phyloP scores from a whole-genome alignment of 1,140 invertebrate genomes.

The Temnothorax curvispinosus region DNA sequence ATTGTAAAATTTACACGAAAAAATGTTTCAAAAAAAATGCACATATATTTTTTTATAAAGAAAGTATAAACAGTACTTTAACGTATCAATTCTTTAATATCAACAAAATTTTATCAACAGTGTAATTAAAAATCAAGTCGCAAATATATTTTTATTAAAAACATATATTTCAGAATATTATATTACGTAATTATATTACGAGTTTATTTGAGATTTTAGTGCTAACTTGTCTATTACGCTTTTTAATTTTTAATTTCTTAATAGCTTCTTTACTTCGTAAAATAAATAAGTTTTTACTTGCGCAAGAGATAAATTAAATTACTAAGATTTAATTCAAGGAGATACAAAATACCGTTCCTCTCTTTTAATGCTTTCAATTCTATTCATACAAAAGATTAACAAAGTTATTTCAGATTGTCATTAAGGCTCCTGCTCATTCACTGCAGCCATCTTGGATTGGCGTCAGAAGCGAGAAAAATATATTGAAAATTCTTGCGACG shows the following conservation, averaged over 20 bases:
- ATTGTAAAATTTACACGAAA: neutral
- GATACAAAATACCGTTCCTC: neutral
- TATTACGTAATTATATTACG: neutral
- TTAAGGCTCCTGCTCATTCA: too few species aligned
- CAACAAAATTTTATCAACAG: neutral
- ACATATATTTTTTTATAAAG: neutral
- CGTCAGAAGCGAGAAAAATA: too few species aligned
- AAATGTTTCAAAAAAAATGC: neutral
- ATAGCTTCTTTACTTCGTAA: neutral
- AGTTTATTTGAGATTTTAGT: neutral
- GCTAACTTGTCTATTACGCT: neutral
- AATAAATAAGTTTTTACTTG: constrained; percentile 1
- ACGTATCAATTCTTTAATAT: neutral
- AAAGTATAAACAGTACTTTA: neutral
- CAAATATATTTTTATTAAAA: constrained; percentile 1
- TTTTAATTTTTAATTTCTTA: neutral
- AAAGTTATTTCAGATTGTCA: constrained; percentile 39
- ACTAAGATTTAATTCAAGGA: neutral
- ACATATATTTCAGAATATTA: neutral
- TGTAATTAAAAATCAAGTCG: neutral
- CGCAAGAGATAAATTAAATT: neutral
- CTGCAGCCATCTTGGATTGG: too few species aligned
- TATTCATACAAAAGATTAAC: neutral
- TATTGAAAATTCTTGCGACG: too few species aligned
- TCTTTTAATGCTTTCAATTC: neutral